Base-by-base conservation (phyloP, 1,140 invertebrate genomes). In the Sycophaga agraensis region DNA sequence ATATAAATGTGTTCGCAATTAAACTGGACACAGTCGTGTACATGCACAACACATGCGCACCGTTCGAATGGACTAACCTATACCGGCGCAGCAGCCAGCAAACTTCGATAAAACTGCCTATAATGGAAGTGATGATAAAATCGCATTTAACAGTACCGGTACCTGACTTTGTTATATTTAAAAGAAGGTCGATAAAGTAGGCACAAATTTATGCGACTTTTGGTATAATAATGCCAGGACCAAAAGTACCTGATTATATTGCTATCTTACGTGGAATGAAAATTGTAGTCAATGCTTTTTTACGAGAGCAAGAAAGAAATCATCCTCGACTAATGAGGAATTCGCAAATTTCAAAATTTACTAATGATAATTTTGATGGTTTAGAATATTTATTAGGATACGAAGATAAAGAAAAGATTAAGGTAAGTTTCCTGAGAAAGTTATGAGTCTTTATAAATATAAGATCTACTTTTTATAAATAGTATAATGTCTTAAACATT, bases 401-500 rank as follows among this genome's bases (percentile, higher is more conserved):
- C 8, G 67, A 74, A 66, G 68, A 80, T 67, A 72, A 73, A 75
- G 79, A 70, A 75, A 78, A 81, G 68, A 57, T 78, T 72, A 71
- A 78, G 67, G 79, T 81, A 78, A 81, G 79, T 81, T 73, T 70
- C 64, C 28, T 19, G n/a, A n/a, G n/a, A n/a, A n/a, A n/a, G n/a
- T n/a, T n/a, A n/a, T n/a, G n/a, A n/a, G n/a, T n/a, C n/a, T n/a
- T n/a, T n/a, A n/a, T n/a, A n/a, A n/a, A n/a, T n/a, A n/a, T n/a
- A n/a, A n/a, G n/a, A n/a, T n/a, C n/a, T n/a, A n/a, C n/a, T n/a
- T n/a, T n/a, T n/a, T n/a, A n/a, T n/a, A n/a, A n/a, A n/a, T n/a
- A n/a, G n/a, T n/a, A n/a, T n/a, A n/a, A n/a, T n/a, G n/a, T n/a
- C n/a, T n/a, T n/a, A n/a, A n/a, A n/a, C n/a, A n/a, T n/a, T n/a